Evolutionary conservation across 1,140 invertebrate genomes (phyloP), one percentile per base, ranked within the genome.

Genomic region (Carcinoscorpius rotundicauda): DNA sequence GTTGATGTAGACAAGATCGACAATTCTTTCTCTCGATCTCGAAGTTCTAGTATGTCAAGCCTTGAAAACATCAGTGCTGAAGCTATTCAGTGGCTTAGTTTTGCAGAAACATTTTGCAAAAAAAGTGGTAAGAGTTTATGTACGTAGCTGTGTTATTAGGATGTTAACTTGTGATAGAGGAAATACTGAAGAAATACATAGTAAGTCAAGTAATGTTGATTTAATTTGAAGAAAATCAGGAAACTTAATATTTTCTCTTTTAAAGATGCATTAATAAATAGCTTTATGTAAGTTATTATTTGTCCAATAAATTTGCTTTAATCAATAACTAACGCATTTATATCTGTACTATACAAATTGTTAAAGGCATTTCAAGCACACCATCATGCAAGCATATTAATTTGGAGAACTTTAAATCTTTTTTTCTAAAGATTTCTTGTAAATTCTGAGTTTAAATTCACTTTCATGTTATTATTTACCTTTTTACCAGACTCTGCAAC

Each of bases 31-130:
- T 93, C 93, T 74, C 84, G 93, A 76, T 97, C 93, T 72, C 85
- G 93, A 73, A 95, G 92, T 77, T 96, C 92, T 76, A 94, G 91
- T 79, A 95, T 96, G 86, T 95, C 92, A 70, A 97, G 93, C 79
- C 82, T 97, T 75, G 95, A 97, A 80, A 96, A 94, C 82, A 94
- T 96, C 78, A 88, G 86, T 72, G 88, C 88, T 72, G 95, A 98
- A 83, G 89, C 93, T 75, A 89, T 98, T 75, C 92, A 93, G 80
- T 96, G 90, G 81, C 83, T 98, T 77, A 86, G 87, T 71, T 97
- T 98, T 81, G 91, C 91, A 73, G 94, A 97, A 80, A 93, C 93
- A 71, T 97, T 91, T 78, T 88, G 89, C 63, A 91, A 89, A 78
- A 95, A 93, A 82, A 88, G 86, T 80, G 93, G 93, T 95, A 79